These are phyloP conservation scores for Mycetomoellerius zeteki DNA, from an alignment of 1,140 invertebrate species.

Conservation along the genomic window DNA sequence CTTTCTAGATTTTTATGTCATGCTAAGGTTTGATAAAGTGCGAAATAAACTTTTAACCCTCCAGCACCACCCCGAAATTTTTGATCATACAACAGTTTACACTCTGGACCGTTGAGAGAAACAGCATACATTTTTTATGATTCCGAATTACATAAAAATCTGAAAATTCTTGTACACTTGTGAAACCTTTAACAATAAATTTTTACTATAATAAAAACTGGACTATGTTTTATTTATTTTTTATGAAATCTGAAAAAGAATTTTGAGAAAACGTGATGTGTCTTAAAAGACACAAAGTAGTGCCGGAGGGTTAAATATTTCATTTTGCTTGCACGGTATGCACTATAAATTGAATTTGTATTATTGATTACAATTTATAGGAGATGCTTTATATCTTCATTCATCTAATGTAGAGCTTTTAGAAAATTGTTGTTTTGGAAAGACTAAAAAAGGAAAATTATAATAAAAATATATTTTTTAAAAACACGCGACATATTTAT, in stretches of 20 bases:
- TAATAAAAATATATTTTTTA: background rate
- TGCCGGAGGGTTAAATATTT: background rate
- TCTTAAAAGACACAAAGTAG: too few relatives aligned
- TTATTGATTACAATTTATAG: background rate
- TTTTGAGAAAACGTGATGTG: too few relatives aligned
- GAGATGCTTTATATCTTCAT: background rate
- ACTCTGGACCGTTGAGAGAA: too few relatives aligned
- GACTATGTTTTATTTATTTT: too few relatives aligned
- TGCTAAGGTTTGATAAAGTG: background rate
- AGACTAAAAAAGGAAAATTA: background rate
- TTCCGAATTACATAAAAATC: too few relatives aligned
- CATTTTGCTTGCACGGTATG: background rate
- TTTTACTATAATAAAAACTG: too few relatives aligned
- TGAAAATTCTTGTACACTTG: too few relatives aligned
- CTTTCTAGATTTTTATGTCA: background rate
- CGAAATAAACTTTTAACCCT: constrained; percentile 5
- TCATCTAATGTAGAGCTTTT: background rate
- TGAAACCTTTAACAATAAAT: too few relatives aligned
- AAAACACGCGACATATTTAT: background rate
- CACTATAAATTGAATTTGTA: constrained; percentile 2
- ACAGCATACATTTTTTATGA: too few relatives aligned
- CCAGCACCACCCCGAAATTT: too few relatives aligned
- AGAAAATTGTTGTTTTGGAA: background rate
- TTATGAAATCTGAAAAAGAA: too few relatives aligned
- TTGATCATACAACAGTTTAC: too few relatives aligned